Conservation (phyloP, 1,140 invertebrate species). For the Sminthurides bifidus region DNA sequence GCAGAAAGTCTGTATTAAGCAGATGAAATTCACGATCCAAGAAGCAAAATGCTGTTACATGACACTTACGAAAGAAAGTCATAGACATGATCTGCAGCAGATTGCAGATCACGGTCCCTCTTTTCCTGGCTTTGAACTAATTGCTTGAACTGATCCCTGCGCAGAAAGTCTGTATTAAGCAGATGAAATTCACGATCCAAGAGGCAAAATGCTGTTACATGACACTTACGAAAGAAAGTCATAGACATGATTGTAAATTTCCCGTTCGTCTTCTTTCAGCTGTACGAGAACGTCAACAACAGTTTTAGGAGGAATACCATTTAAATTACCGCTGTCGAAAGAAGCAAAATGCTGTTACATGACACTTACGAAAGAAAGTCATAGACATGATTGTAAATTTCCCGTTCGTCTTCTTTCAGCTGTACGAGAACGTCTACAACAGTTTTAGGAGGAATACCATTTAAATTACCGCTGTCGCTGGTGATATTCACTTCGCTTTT, state of each 20-base stretch:
- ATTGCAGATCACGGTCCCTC: slow-evolving; percentile 22
- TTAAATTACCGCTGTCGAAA: neutral
- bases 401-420: slow-evolving; percentile 55
- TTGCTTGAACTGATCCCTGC: slow-evolving; percentile 33
- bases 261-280: slow-evolving; percentile 56
- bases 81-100: neutral
- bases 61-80: neutral
- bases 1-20: neutral
- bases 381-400: slow-evolving; percentile 47
- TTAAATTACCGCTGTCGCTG: too few species aligned
- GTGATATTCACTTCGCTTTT: slow-evolving; percentile 68
- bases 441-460: slow-evolving; percentile 31
- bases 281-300: slow-evolving; percentile 41
- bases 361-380: neutral
- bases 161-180: neutral
- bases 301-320: slow-evolving; percentile 31
- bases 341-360: slow-evolving; percentile 36
- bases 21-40: neutral
- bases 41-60: neutral
- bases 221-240: slow-evolving; percentile 36
- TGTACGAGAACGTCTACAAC: slow-evolving; percentile 41
- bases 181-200: neutral
- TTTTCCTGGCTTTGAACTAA: slow-evolving; percentile 36
- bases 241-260: slow-evolving; percentile 50
- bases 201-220: neutral